Evolutionary conservation across 2,797 vertebrate genomes (phyloP).

Genomic region (Anableps anableps): DNA sequence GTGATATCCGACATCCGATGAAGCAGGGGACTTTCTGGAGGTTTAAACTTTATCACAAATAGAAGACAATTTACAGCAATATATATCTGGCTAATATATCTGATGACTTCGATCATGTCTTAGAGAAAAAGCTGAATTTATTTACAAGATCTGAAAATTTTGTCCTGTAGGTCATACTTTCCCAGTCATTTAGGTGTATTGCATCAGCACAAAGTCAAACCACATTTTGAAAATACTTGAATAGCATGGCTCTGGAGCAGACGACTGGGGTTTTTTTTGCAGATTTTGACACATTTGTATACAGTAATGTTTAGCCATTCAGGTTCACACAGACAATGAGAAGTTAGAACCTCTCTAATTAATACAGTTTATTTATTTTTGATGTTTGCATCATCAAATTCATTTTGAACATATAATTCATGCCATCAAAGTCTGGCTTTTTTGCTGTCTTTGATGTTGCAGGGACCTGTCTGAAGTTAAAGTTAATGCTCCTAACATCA

Average conservation of each 20-base stretch:
- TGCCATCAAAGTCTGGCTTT: neutral
- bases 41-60: neutral
- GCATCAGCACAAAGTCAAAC: neutral
- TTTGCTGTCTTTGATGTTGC: neutral
- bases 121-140: neutral
- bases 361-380: neutral
- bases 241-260: neutral
- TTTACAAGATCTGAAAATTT: neutral
- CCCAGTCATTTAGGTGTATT: neutral
- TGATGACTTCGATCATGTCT: neutral
- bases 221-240: neutral
- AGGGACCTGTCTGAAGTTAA: neutral
- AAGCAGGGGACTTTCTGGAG: neutral
- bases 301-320: neutral
- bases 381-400: neutral
- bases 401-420: neutral
- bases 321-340: neutral
- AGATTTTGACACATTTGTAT: no score
- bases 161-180: neutral
- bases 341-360: neutral
- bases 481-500: neutral
- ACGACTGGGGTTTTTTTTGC: neutral
- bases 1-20: neutral
- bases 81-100: no score
- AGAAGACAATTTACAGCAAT: neutral